These are phyloP conservation scores for Panagrolaimus sp. DNA, from an alignment of 1,140 invertebrate genomes.

Conservation along the genomic window DNA sequence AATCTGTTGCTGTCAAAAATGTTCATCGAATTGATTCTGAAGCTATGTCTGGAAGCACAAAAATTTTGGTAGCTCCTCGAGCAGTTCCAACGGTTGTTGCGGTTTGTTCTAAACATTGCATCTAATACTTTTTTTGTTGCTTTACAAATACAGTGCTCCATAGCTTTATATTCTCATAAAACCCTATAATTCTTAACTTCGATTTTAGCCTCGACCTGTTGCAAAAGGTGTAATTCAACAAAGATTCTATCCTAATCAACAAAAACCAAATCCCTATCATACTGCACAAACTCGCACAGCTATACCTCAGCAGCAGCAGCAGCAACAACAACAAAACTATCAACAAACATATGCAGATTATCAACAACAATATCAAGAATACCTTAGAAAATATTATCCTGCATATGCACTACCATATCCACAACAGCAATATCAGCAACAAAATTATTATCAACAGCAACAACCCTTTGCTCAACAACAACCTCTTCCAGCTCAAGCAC, in stretches of 20 bases:
- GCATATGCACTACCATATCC: slow-evolving; percentile 4
- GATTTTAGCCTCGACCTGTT: slow-evolving; percentile 6
- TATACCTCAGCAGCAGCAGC: neutral
- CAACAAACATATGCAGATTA: neutral
- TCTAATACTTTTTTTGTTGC: neutral
- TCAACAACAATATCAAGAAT: slow-evolving; percentile 10
- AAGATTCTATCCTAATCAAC: neutral
- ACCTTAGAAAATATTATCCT: slow-evolving; percentile 5
- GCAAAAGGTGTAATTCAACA: slow-evolving; percentile 5
- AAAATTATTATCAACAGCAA: neutral
- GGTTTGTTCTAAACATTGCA: slow-evolving; percentile 5
- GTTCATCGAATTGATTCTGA: neutral
- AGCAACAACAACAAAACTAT: neutral
- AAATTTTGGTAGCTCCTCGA: neutral
- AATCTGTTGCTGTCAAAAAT: neutral
- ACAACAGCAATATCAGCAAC: slow-evolving; percentile 11
- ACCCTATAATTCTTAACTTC: too few relatives aligned
- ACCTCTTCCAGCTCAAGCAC: neutral
- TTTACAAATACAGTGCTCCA: too few relatives aligned
- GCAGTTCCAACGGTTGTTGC: slow-evolving; percentile 13
- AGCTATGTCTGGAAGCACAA: neutral
- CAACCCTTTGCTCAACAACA: too few relatives aligned
- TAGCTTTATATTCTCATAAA: too few relatives aligned
- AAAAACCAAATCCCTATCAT: too few relatives aligned
- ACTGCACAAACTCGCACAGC: too few relatives aligned